Evolutionary conservation across 2,113 vertebrate species (phyloP), one percentile per base, ranked within the genome.

Genomic region (Zosterops japonicus): DNA sequence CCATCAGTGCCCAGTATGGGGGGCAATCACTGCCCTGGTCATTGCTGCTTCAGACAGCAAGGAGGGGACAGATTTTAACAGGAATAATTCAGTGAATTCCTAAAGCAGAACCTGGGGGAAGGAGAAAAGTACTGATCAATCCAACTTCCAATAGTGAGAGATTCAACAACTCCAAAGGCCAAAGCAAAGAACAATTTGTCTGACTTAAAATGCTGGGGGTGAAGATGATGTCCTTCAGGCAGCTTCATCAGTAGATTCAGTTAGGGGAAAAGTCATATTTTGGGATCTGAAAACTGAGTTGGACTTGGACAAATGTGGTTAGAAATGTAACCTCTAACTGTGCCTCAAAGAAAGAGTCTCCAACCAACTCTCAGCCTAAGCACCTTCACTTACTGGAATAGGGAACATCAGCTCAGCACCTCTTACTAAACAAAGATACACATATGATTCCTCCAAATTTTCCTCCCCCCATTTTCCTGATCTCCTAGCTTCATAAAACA

Each of bases 321-420:
- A 21, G 29, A 87, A 72, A 72, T 12, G 11, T 16, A 72, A 44
- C 7, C 9, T 67, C 39, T 36, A 63, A 28, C 39, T 35, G 53
- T 8, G 7, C 14, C 46, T 77, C 39, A 67, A n/a, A 35, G 20
- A 50, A 67, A 82, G 31, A 31, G 41, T 53, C 31, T 61, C 61
- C 67, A 79, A 27, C 10, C 74, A 72, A 4, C 8, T 29, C 16
- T 22, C 46, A 71, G 27, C n/a, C 29, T 14, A 14, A 83, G 41
- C 29, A 68, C 41, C 60, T 55, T 28, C 53, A 19, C 25, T 46
- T 21, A 8, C 18, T 42, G 28, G 9, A 28, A 49, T 2, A 65
- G 36, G 14, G 12, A 53, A 3, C 0, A 0, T 22, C 29, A 72
- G 16, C 17, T 21, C 33, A 13, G 39, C n/a, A n/a, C 9, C 24